These are phyloP conservation scores for Gymnocheta viridis DNA, from an alignment of 2,888 invertebrate species.

Conservation along the genomic window DNA sequence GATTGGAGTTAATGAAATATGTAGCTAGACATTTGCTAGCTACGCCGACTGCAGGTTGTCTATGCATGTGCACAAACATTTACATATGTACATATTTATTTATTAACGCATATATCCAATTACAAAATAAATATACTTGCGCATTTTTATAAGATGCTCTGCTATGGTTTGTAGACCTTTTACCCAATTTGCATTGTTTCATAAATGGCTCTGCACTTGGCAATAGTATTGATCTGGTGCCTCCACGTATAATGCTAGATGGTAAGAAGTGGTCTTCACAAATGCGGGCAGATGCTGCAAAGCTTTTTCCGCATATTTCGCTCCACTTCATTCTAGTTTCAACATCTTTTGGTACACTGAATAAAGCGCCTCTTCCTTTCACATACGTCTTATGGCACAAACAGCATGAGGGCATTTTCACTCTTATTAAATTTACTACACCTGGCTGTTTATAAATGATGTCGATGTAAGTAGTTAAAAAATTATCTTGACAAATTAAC, in stretches of 20 bases:
- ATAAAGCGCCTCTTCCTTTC: background rate
- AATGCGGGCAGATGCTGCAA: background rate
- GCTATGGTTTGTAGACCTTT: background rate
- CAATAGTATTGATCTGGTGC: background rate
- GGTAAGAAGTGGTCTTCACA: conserved; percentile 11
- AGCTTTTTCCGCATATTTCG: background rate
- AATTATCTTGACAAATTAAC: too few relatives aligned
- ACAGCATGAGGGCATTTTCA: background rate
- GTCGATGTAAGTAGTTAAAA: too few relatives aligned
- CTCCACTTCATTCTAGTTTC: background rate
- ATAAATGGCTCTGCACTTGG: conserved; percentile 3
- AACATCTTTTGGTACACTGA: background rate
- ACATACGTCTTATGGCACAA: background rate
- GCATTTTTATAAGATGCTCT: too few relatives aligned
- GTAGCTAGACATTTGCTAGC: too few relatives aligned
- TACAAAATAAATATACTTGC: too few relatives aligned
- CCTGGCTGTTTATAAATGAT: too few relatives aligned
- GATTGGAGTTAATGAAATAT: too few relatives aligned
- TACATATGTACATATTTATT: too few relatives aligned
- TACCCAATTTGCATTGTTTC: background rate
- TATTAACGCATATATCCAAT: too few relatives aligned
- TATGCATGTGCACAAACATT: too few relatives aligned
- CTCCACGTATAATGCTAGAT: background rate
- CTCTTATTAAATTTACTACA: background rate
- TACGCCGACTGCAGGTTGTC: too few relatives aligned